These are phyloP conservation scores for Cebus imitator DNA, from an alignment of 2,113 vertebrate species.

Conservation along the genomic window DNA sequence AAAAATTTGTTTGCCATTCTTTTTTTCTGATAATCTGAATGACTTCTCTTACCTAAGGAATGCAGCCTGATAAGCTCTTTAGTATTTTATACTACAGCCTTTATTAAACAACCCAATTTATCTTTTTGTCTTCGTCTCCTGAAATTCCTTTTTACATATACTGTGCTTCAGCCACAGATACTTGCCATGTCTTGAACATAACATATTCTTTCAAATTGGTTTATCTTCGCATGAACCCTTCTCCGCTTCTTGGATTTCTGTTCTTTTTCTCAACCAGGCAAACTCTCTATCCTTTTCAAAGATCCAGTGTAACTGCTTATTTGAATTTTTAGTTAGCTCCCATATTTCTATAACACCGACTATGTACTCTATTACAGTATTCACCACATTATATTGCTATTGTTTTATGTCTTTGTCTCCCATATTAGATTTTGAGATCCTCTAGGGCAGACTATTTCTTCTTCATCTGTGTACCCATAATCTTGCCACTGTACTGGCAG, in stretches of 20 bases:
- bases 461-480: background rate
- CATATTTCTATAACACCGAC: background rate
- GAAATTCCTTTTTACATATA: background rate
- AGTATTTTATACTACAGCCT: background rate
- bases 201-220: background rate
- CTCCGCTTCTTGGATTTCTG: conserved; percentile 28
- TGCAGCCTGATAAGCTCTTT: background rate
- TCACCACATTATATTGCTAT: background rate
- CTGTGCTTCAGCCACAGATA: background rate
- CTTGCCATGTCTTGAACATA: background rate
- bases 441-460: background rate
- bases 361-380: background rate
- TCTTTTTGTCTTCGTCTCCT: conserved; percentile 8
- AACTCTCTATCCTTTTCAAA: background rate
- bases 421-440: background rate
- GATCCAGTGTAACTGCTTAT: background rate
- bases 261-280: background rate
- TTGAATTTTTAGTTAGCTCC: background rate
- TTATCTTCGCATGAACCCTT: conserved; percentile 8
- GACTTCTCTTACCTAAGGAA: background rate
- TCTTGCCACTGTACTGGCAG: background rate
- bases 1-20: conserved; percentile 25
- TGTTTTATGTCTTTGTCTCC: conserved; percentile 26
- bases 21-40: conserved; percentile 23
- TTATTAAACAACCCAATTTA: background rate